phyloP scores from a whole-genome alignment of 2,113 vertebrate species.

The Pteruthius melanotis region DNA sequence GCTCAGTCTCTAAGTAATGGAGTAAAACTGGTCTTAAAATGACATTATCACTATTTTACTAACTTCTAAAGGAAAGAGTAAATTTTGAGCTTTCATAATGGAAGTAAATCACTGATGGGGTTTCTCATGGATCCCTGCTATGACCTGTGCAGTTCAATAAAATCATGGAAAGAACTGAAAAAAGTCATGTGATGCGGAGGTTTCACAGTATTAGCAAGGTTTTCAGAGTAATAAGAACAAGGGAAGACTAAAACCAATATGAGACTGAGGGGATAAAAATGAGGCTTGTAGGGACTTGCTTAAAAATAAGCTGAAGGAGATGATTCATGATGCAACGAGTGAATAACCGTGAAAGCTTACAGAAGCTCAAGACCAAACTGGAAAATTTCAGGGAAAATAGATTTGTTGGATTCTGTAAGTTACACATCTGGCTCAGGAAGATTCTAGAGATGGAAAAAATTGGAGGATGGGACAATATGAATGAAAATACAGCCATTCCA shows the following conservation, averaged over 20 bases:
- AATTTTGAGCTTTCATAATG: neutral
- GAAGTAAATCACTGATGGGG: accelerated
- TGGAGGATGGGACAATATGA: neutral
- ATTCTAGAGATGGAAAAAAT: neutral
- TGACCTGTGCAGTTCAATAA: neutral
- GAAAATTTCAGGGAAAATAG: neutral
- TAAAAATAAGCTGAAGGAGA: neutral
- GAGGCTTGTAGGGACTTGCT: neutral
- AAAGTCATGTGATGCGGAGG: neutral
- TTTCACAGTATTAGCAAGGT: neutral
- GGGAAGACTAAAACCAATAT: neutral
- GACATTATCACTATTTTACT: neutral
- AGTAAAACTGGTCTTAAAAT: neutral
- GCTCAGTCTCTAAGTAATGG: neutral
- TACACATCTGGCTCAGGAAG: neutral
- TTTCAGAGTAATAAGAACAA: neutral
- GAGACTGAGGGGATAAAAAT: neutral
- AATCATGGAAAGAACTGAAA: neutral
- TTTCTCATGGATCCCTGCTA: neutral
- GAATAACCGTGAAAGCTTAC: neutral
- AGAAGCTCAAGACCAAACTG: neutral
- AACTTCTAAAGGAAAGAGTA: neutral
- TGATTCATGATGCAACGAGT: neutral
- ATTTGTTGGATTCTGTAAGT: neutral
- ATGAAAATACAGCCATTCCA: neutral